Conservation (phyloP, 2,888 invertebrate genomes). For the Latrodectus hesperus region DNA sequence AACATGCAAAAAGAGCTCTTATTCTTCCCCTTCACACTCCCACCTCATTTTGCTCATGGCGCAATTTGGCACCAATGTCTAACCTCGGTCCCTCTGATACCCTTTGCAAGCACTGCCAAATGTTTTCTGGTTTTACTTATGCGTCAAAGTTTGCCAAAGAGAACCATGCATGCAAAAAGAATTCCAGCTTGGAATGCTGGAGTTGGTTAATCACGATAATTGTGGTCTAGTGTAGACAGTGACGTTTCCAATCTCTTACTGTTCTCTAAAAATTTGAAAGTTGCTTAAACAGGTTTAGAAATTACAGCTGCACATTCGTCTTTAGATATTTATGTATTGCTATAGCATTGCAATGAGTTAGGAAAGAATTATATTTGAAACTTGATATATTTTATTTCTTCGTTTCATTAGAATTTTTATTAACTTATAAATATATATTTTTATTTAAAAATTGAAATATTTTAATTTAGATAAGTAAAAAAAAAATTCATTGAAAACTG, state of each 20-base stretch:
- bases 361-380: no score
- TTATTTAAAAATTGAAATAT: no score
- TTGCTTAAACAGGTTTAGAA: background rate
- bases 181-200: conserved; percentile 7
- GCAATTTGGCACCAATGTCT: conserved; percentile 44
- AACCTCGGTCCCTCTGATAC: conserved; percentile 23
- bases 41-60: conserved; percentile 35
- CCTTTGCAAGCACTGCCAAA: conserved; percentile 41
- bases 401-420: no score
- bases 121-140: conserved; percentile 43
- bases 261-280: background rate
- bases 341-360: no score
- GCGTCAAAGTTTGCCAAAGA: conserved; percentile 27
- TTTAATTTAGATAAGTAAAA: no score
- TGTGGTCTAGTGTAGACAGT: conserved; percentile 16
- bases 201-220: conserved; percentile 35
- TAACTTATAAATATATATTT: no score
- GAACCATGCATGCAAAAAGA: conserved; percentile 17
- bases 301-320: background rate
- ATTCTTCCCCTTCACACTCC: conserved; percentile 12
- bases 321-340: no score
- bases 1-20: conserved; percentile 19
- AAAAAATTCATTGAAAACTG: no score
- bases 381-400: no score
- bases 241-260: background rate